Percentiles rank a stretch among this genome's conserved stretches.
Conservation (phyloP, 1,140 invertebrate species). For the Euschistus heros region DNA sequence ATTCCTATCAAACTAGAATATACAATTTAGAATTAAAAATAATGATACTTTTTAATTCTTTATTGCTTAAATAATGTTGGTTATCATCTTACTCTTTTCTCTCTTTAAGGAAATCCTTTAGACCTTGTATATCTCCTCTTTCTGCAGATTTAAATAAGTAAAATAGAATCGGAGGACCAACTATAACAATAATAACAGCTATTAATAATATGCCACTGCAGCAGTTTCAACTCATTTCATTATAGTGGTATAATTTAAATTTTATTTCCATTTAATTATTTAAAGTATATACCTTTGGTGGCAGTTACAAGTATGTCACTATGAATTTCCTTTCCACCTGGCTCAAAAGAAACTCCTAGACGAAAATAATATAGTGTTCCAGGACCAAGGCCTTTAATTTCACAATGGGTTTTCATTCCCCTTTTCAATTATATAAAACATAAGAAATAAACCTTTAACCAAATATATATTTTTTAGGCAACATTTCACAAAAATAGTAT, state of each 20-base stretch:
- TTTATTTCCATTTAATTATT: background rate
- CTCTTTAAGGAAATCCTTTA: background rate
- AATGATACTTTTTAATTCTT: no score
- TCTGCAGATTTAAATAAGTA: slow-evolving; percentile 7
- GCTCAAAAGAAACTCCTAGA: background rate
- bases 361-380: slow-evolving; percentile 23
- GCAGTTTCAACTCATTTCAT: background rate
- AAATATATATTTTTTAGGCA: no score
- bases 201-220: background rate
- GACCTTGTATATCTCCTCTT: background rate
- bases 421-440: background rate
- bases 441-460: background rate
- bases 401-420: background rate
- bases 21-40: no score
- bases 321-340: background rate
- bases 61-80: background rate
- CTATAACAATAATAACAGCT: background rate
- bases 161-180: background rate
- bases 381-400: slow-evolving; percentile 6
- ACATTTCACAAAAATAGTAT: no score
- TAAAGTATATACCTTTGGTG: background rate
- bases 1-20: no score
- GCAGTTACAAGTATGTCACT: background rate
- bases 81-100: slow-evolving; percentile 10
- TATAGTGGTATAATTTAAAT: background rate